Evolutionary conservation across 2,797 vertebrate genomes (phyloP).

Genomic region (Sciurus vulgaris): DNA sequence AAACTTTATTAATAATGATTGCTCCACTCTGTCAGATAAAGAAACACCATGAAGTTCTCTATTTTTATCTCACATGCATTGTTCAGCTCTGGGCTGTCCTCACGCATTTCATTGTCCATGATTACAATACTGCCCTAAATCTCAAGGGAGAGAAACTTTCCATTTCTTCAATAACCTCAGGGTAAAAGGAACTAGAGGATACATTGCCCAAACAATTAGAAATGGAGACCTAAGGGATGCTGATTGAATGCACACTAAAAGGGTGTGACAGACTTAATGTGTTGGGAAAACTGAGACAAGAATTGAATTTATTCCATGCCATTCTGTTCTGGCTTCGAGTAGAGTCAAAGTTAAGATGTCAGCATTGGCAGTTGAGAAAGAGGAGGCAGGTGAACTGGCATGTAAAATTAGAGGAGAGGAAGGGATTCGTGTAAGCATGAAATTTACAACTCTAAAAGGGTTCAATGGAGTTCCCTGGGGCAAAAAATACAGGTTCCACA

Average conservation of each 20-base stretch:
- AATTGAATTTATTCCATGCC: slow-evolving; percentile 71
- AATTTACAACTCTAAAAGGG: slow-evolving; percentile 56
- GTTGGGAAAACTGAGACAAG: slow-evolving; percentile 70
- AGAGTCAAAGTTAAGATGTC: slow-evolving; percentile 56
- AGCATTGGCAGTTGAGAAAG: slow-evolving; percentile 45
- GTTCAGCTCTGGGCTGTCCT: not conserved
- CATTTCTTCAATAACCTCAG: slow-evolving; percentile 47
- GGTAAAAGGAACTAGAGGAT: slow-evolving; percentile 47
- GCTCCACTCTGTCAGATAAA: slow-evolving; percentile 52
- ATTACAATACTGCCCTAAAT: slow-evolving; percentile 1
- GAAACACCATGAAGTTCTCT: slow-evolving; percentile 7
- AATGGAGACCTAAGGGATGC: slow-evolving; percentile 62
- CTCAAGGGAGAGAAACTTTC: slow-evolving; percentile 50
- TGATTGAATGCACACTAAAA: slow-evolving; percentile 72
- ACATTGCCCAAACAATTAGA: slow-evolving; percentile 70
- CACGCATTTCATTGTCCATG: slow-evolving; percentile 40
- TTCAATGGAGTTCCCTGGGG: slow-evolving; percentile 2
- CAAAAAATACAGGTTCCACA: slow-evolving; percentile 17
- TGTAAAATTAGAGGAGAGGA: slow-evolving; percentile 64
- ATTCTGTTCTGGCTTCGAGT: slow-evolving; percentile 38
- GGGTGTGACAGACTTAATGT: slow-evolving; percentile 66
- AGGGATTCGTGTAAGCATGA: slow-evolving; percentile 65
- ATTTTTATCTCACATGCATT: slow-evolving; percentile 56
- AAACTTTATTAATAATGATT: slow-evolving; percentile 75
- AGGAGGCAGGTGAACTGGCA: slow-evolving; percentile 39